A percentile compares a stretch with the other conserved stretches of the same genome.
Evolutionary conservation across 2,797 vertebrate species (phyloP).

Genomic region (Catostomus latipinnis): DNA sequence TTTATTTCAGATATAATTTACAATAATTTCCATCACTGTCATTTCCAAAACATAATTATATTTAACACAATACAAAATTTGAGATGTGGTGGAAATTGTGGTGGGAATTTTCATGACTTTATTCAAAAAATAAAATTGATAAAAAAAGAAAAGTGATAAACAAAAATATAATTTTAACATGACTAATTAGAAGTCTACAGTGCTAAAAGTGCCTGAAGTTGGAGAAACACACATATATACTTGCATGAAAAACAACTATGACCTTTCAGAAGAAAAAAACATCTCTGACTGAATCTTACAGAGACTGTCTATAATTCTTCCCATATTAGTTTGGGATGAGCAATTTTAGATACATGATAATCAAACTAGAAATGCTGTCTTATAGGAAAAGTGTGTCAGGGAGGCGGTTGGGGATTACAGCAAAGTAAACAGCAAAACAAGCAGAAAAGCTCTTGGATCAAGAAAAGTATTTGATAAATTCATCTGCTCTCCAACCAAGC

Average conservation of each 20-base stretch:
- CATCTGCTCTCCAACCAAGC: conserved; percentile 5
- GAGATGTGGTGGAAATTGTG: too few species aligned
- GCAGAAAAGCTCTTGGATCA: conserved; percentile 53
- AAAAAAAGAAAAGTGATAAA: too few species aligned
- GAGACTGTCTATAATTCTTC: background rate
- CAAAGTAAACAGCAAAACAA: conserved; percentile 47
- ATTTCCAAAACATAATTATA: too few species aligned
- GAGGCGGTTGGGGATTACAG: conserved; percentile 56
- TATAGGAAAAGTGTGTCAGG: conserved; percentile 50
- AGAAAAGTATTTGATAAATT: conserved; percentile 14
- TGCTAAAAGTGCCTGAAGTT: too few species aligned
- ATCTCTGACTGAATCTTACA: background rate
- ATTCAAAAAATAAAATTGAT: too few species aligned
- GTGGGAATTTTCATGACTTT: too few species aligned
- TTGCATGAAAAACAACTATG: background rate
- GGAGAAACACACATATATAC: background rate
- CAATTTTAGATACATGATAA: conserved; percentile 19
- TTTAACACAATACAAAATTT: too few species aligned
- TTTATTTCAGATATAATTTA: too few species aligned
- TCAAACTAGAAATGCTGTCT: conserved; percentile 26
- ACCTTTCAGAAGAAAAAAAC: background rate
- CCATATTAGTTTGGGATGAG: conserved; percentile 11
- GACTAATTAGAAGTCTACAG: too few species aligned
- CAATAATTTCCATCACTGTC: too few species aligned
- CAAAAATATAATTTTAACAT: too few species aligned